Base-by-base conservation (phyloP, 2,888 invertebrate species). In the Caenorhabditis sp. region DNA sequence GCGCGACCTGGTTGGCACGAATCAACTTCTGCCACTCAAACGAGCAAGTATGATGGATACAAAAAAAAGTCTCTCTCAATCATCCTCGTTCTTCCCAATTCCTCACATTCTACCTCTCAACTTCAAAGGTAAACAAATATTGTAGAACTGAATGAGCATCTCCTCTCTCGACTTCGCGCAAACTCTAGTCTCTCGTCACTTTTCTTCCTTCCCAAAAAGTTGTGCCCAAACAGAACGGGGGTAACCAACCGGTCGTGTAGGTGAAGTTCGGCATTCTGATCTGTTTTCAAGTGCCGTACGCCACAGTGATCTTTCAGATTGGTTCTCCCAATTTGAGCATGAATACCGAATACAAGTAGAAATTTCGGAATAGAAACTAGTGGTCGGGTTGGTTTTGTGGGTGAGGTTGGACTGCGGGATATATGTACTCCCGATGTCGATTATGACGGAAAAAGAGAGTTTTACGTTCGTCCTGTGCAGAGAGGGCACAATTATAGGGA, bases 181-280 rank as follows among this genome's bases (percentile, higher is more conserved):
- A 77, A 69, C 68, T 68, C 74, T 74, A 61, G 66, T 47, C 72
- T 24, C 14, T 63, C 61, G 54, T 49, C 61, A 61, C 51, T 74
- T 63, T 61, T 61, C 26, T 2, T 10, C 38, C 38, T 19, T 19
- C 49, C 10, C 19, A 49, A 49, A 38, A 38, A 10, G 6, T 10
- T 38, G 28, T n/a, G 44, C 47, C n/a, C 31, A 26, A 38, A 28
- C 63, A 51, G 56, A 70, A 79, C 64, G 70, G 47, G n/a, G 7
- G n/a, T 61, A 49, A 83, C 83, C 59, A 83, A 83, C 83, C 83
- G 80, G 83, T 83, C 54, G 83, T 83, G 49, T 83, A 83, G n/a
- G 75, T 75, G 75, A 83, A 83, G 70, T 80, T 75, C 26, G 80
- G 49, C 83, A 83, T 83, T 68, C 38, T 64, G 38, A 56, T 76